Evolutionary conservation across 2,888 invertebrate genomes (phyloP), one percentile per base, ranked within the genome.

Genomic region (Trisateles emortualis): DNA sequence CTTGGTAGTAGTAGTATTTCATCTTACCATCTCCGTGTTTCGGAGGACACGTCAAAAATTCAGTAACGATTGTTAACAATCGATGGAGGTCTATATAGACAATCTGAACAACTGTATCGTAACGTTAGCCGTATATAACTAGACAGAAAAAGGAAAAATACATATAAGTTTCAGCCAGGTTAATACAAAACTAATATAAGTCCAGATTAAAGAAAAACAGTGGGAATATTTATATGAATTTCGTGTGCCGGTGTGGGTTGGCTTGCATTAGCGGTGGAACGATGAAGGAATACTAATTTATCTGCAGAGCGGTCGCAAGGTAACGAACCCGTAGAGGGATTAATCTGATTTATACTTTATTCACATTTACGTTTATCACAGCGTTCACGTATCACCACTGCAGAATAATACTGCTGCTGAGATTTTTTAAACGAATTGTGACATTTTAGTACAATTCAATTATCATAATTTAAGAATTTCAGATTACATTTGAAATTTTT

Each of bases 341-440:
- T 71, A 61, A 61, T 64, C 47, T 54, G 36, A 64, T 53, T 67
- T 50, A 47, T 50, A 47, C 46, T 63, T 72, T 52, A 52, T 67
- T 54, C 33, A 43, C 38, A 59, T 38, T 49, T 43, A 19, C 14
- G 29, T 62, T 53, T 43, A 47, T 54, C 52, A 47, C 33, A 56
- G 52, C 44, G 39, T 29, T 52, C 52, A 48, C 43, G 38, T 49
- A 10, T 26, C 46, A 17, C 32, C 14, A 40, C 55, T 32, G 22
- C 24, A 51, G 14, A 0, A n/a, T 33, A 24, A 22, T 26, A 30
- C 16, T 35, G 10, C 19, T 36, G 38, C 30, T 24, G 26, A 30
- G 19, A 43, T 24, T 29, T n/a, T 44, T 29, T 40, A 19, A 4
- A 16, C 17, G 13, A 42, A 22, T 16, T 29, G 24, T 54, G 11